Percentiles rank a stretch among this genome's conserved stretches.
phyloP scores from a whole-genome alignment of 2,797 vertebrate genomes.

The Sebastes steindachneri region DNA sequence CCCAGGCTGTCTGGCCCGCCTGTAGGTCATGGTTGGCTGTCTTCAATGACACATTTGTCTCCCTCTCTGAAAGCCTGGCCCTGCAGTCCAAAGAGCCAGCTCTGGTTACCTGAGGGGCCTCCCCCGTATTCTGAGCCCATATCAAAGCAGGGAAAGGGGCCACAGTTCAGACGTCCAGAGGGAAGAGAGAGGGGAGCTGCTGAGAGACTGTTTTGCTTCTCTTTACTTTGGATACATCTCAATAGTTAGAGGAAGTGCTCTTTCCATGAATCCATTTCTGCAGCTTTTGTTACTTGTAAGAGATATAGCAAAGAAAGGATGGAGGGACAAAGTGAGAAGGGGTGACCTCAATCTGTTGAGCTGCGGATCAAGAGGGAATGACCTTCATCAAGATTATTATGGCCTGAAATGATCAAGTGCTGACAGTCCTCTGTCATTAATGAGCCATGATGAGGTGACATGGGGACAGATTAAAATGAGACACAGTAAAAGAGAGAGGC shows the following conservation, averaged over 20 bases:
- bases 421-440: conserved; percentile 49
- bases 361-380: background rate
- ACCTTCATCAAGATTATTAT: conserved; percentile 17
- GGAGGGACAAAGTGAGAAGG: background rate
- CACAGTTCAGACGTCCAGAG: conserved; percentile 50
- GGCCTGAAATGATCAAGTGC: conserved; percentile 52
- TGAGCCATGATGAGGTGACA: conserved; percentile 23
- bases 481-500: background rate
- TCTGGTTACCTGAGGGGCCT: conserved; percentile 70
- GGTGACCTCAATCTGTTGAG: background rate
- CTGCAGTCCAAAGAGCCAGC: conserved; percentile 47
- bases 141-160: conserved; percentile 51
- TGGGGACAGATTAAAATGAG: conserved; percentile 19
- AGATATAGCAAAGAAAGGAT: conserved; percentile 4
- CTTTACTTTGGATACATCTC: conserved; percentile 53
- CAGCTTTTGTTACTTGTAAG: conserved; percentile 16
- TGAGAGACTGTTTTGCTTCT: conserved; percentile 48
- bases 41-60: conserved; percentile 67
- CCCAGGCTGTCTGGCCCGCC: conserved; percentile 27
- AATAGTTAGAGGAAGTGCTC: conserved; percentile 26
- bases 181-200: conserved; percentile 35
- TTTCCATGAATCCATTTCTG: conserved; percentile 37
- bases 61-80: conserved; percentile 42
- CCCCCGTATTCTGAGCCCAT: conserved; percentile 38
- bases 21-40: conserved; percentile 54